Conservation (phyloP, 2,113 vertebrate genomes). For the Dicerorhinus sumatrensis region DNA sequence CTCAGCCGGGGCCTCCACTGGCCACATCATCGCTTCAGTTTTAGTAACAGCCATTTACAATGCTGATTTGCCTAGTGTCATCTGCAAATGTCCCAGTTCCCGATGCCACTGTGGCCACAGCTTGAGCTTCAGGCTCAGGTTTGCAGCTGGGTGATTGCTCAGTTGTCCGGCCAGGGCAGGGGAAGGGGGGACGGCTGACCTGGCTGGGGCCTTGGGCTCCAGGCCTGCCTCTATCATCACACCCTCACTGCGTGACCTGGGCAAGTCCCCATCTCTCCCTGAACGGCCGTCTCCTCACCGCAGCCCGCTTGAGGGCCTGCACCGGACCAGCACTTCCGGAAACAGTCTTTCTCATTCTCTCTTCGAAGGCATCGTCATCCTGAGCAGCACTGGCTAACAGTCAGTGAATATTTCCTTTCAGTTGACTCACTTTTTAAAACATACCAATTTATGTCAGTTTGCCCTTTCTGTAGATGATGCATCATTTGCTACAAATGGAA, state of each 20-base stretch:
- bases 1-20: not conserved
- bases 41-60: not conserved
- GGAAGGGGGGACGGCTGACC: rapidly evolving
- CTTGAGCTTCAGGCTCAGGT: slow-evolving; percentile 50
- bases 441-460: not conserved
- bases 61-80: not conserved
- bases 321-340: not conserved
- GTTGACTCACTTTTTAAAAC: not conserved
- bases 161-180: not conserved
- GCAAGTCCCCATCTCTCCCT: not conserved
- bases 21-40: not conserved
- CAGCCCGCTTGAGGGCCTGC: not conserved
- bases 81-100: not conserved
- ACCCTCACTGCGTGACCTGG: not conserved
- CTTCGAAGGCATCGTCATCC: rapidly evolving
- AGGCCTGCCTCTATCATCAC: not conserved
- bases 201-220: not conserved
- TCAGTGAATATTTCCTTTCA: not conserved
- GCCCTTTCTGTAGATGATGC: not conserved
- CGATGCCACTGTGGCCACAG: slow-evolving; percentile 10
- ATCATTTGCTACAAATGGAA: not conserved
- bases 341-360: not conserved
- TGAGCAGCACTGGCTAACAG: not conserved
- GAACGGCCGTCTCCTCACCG: not conserved
- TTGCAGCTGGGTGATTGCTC: slow-evolving; percentile 35